A percentile compares a stretch with the other conserved stretches of the same genome.
phyloP scores from a whole-genome alignment of 1,140 invertebrate species.

The Cyclargus thomasi region DNA sequence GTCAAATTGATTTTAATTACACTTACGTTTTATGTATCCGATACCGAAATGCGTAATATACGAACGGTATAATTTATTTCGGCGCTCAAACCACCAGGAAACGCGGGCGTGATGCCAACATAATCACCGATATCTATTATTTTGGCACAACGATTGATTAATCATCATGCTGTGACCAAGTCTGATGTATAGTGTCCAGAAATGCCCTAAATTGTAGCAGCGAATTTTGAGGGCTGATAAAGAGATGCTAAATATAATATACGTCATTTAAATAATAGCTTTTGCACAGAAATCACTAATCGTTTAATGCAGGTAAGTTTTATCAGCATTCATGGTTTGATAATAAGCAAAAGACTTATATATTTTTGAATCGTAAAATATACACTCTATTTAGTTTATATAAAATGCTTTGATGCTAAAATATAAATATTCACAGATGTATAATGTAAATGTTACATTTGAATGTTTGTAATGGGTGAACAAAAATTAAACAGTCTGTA shows the following conservation, averaged over 20 bases:
- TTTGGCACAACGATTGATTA: background rate
- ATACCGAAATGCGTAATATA: background rate
- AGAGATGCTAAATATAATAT: too few relatives aligned
- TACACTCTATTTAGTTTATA: slow-evolving; percentile 11
- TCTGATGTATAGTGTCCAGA: background rate
- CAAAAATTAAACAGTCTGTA: background rate
- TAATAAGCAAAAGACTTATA: too few relatives aligned
- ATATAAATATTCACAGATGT: slow-evolving; percentile 1
- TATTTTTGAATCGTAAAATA: background rate
- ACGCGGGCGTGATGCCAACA: background rate
- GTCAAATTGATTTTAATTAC: slow-evolving; percentile 10
- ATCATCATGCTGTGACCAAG: background rate
- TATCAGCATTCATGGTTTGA: too few relatives aligned
- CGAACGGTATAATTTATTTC: slow-evolving; percentile 11
- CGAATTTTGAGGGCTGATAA: background rate
- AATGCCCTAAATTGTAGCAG: background rate
- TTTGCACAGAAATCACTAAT: too few relatives aligned
- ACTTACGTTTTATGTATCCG: slow-evolving; percentile 9
- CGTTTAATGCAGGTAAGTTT: too few relatives aligned
- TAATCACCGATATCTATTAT: slow-evolving; percentile 3
- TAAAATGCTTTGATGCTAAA: slow-evolving; percentile 16
- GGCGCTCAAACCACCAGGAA: slow-evolving; percentile 5
- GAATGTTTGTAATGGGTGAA: background rate
- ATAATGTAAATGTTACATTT: slow-evolving; percentile 1
- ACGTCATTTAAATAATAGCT: too few relatives aligned